Evolutionary conservation across 2,888 invertebrate genomes (phyloP).

Genomic region (Pharmacophagus antenor): DNA sequence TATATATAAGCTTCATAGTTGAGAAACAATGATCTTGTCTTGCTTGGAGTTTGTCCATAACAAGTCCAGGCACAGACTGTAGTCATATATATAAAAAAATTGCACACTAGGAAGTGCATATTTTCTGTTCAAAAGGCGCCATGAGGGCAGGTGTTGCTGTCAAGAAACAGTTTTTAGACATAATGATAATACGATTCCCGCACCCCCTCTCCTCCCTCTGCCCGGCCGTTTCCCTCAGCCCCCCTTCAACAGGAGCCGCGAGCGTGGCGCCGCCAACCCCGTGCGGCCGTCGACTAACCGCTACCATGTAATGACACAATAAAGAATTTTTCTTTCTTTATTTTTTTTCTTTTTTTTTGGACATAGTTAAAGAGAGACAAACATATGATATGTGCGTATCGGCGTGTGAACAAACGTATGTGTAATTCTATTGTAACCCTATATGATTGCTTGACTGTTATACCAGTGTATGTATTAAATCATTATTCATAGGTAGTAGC

Average conservation of each 20-base stretch:
- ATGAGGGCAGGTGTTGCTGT: conserved; percentile 26
- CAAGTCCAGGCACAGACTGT: conserved; percentile 15
- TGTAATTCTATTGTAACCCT: conserved; percentile 67
- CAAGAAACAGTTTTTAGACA: conserved; percentile 26
- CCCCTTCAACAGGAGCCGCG: conserved; percentile 60
- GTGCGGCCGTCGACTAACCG: conserved; percentile 60
- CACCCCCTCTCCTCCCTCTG: conserved; percentile 45
- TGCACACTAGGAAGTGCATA: conserved; percentile 5
- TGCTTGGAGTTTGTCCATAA: conserved; percentile 12
- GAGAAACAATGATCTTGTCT: conserved; percentile 26
- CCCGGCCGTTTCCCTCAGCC: conserved; percentile 51
- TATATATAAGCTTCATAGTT: conserved; percentile 33
- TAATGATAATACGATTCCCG: conserved; percentile 42
- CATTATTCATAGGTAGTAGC: no score
- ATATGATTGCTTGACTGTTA: conserved; percentile 48
- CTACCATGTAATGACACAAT: conserved; percentile 73
- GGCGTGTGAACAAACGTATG: conserved; percentile 75
- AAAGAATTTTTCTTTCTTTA: conserved; percentile 70
- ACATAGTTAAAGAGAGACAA: conserved; percentile 68
- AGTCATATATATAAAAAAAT: not conserved
- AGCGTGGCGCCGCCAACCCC: conserved; percentile 48
- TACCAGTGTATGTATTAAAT: no score
- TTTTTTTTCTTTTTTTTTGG: conserved; percentile 66
- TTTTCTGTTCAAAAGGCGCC: conserved; percentile 17
- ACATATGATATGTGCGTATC: conserved; percentile 79